phyloP scores from a whole-genome alignment of 2,113 vertebrate genomes.

The Boleophthalmus pectinirostris region DNA sequence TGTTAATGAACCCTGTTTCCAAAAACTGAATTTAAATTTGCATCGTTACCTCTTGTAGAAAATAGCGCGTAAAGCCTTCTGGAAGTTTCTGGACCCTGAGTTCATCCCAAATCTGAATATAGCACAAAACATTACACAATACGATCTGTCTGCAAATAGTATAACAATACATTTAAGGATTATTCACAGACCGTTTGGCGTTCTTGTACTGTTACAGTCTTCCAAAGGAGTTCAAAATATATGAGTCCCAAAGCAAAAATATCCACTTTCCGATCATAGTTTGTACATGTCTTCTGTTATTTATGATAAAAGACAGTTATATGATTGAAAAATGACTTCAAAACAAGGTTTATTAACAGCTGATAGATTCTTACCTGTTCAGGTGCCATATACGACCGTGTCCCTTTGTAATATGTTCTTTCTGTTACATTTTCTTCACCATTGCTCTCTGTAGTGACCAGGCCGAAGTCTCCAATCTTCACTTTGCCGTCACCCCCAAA shows the following conservation, averaged over 20 bases:
- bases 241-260: constrained; percentile 88
- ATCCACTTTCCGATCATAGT: constrained; percentile 78
- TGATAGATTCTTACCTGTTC: constrained; percentile 62
- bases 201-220: constrained; percentile 32
- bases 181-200: constrained; percentile 50
- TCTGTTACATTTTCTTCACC: constrained; percentile 34
- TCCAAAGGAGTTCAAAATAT: constrained; percentile 82
- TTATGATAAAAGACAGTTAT: background rate
- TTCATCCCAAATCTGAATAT: constrained; percentile 55
- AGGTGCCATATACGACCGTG: constrained; percentile 73
- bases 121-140: background rate
- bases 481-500: constrained; percentile 71
- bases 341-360: background rate
- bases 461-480: constrained; percentile 92
- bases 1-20: background rate
- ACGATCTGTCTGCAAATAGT: background rate
- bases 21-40: background rate
- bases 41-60: constrained; percentile 61
- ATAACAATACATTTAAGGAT: background rate
- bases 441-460: constrained; percentile 72
- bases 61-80: constrained; percentile 36
- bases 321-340: background rate
- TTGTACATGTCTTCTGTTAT: background rate
- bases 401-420: constrained; percentile 63
- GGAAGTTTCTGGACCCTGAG: constrained; percentile 55